Evolutionary conservation across 1,140 invertebrate genomes (phyloP).

Genomic region (Musca domestica): DNA sequence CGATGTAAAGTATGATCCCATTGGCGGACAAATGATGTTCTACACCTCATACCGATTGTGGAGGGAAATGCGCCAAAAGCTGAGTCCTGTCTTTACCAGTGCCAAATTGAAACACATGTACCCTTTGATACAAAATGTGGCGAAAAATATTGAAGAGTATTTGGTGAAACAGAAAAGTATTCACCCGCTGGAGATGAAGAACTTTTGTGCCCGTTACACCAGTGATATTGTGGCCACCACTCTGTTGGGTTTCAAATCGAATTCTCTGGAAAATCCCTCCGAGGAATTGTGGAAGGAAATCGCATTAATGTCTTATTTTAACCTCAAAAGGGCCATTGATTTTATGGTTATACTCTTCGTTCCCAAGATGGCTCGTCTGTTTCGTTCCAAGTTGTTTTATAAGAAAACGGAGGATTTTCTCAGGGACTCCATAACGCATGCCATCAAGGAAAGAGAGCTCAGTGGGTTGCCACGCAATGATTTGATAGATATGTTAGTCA

Average conservation of each 20-base stretch:
- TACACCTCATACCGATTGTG: conserved; percentile 48
- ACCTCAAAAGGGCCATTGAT: conserved; percentile 56
- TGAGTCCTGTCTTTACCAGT: conserved; percentile 59
- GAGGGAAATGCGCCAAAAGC: conserved; percentile 57
- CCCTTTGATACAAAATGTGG: conserved; percentile 50
- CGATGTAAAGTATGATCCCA: conserved; percentile 35
- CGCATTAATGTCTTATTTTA: conserved; percentile 55
- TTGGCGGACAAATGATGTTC: conserved; percentile 41
- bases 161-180: conserved; percentile 34
- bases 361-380: conserved; percentile 39
- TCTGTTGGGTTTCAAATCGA: conserved; percentile 61
- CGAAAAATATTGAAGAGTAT: conserved; percentile 33
- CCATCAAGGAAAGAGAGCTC: conserved; percentile 45
- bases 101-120: conserved; percentile 60
- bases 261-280: conserved; percentile 55
- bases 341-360: conserved; percentile 55
- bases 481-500: conserved; percentile 54
- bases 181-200: conserved; percentile 47
- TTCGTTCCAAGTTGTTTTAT: conserved; percentile 35
- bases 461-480: conserved; percentile 45
- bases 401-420: conserved; percentile 42
- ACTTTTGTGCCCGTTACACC: conserved; percentile 56
- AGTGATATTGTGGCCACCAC: conserved; percentile 62
- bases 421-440: conserved; percentile 40
- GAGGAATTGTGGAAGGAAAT: conserved; percentile 53